These are phyloP conservation scores for Ochropacha duplaris DNA, from an alignment of 2,888 invertebrate species.

Conservation along the genomic window DNA sequence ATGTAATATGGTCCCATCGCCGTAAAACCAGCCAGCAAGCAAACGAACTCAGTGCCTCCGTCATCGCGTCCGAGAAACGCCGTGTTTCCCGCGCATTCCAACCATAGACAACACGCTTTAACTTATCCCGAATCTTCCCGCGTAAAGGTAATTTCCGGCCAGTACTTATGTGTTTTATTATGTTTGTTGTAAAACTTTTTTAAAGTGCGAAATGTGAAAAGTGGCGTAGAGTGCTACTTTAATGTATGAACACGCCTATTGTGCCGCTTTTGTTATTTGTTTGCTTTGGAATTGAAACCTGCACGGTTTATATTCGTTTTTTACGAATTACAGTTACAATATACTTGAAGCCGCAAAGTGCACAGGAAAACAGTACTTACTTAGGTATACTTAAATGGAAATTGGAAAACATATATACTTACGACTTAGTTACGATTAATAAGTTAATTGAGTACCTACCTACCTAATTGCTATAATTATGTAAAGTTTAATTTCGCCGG, in stretches of 20 bases:
- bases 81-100: constrained; percentile 59
- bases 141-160: constrained; percentile 54
- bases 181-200: constrained; percentile 25
- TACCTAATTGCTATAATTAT: background rate
- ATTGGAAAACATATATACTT: background rate
- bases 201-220: constrained; percentile 17
- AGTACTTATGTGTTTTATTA: constrained; percentile 23
- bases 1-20: no score
- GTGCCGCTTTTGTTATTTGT: constrained; percentile 48
- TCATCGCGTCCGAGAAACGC: constrained; percentile 47
- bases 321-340: constrained; percentile 5
- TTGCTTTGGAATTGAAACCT: constrained; percentile 36
- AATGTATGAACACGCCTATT: constrained; percentile 22
- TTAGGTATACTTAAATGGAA: background rate
- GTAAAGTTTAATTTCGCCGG: no score
- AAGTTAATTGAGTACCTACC: no score
- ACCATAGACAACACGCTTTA: constrained; percentile 48
- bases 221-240: constrained; percentile 20
- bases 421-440: background rate
- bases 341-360: background rate
- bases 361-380: no score
- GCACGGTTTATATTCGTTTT: constrained; percentile 23
- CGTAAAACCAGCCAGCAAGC: constrained; percentile 9
- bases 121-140: constrained; percentile 54
- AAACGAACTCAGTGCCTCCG: constrained; percentile 50